Conservation (phyloP, 2,113 vertebrate species). For the Phaethornis superciliosus region DNA sequence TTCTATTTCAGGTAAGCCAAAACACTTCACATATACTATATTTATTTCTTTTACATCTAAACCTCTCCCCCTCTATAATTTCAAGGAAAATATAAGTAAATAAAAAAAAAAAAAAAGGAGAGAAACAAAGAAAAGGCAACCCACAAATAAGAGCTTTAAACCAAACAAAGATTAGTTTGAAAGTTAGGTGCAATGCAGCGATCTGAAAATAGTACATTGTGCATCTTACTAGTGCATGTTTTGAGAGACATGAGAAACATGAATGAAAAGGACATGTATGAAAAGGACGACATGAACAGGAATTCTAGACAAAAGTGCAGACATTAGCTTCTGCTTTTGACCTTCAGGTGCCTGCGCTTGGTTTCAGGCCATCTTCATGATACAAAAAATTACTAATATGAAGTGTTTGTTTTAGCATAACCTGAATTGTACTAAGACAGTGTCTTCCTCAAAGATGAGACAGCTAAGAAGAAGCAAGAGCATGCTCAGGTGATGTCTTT, state of each 20-base stretch:
- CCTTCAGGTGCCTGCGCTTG: neutral
- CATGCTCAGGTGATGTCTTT: neutral
- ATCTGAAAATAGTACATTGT: neutral
- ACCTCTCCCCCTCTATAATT: neutral
- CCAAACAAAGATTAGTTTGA: neutral
- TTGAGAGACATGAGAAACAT: neutral
- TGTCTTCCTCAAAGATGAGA: neutral
- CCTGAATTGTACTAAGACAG: neutral
- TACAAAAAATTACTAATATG: neutral
- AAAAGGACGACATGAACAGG: neutral
- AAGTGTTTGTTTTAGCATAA: neutral
- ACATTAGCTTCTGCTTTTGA: neutral
- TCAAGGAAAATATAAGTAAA: neutral
- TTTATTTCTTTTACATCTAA: neutral
- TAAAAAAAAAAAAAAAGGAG: neutral
- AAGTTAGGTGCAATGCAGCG: neutral
- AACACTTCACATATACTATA: neutral
- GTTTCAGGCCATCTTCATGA: neutral
- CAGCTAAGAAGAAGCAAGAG: neutral
- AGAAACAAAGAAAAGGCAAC: too few relatives aligned
- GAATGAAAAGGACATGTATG: neutral
- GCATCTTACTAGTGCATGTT: neutral
- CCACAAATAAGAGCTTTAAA: neutral
- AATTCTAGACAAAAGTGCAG: neutral
- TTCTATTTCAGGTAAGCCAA: neutral